These are phyloP conservation scores for Pampusana beccarii DNA, from an alignment of 2,113 vertebrate species.

Conservation along the genomic window DNA sequence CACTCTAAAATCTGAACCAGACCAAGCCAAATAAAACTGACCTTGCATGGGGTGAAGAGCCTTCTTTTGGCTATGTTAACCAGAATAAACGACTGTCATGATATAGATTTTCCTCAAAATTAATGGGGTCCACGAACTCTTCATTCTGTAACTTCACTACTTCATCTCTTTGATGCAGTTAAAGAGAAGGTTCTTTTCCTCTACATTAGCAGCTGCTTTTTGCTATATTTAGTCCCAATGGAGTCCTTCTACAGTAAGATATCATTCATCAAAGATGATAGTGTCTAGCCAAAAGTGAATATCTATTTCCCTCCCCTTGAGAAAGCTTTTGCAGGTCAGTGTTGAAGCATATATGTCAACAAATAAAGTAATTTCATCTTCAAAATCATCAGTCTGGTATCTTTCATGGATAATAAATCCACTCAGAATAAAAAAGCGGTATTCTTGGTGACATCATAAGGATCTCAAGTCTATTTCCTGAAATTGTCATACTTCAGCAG, in stretches of 20 bases:
- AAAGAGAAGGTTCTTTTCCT: neutral
- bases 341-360: neutral
- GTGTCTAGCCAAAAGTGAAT: neutral
- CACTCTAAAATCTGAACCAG: neutral
- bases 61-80: neutral
- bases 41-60: neutral
- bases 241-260: neutral
- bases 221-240: neutral
- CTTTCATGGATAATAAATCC: neutral
- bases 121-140: neutral
- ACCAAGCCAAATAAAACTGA: neutral
- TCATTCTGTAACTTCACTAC: neutral
- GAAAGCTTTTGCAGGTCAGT: neutral
- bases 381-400: neutral
- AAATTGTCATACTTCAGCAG: neutral
- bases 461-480: neutral
- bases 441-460: neutral
- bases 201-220: neutral
- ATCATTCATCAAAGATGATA: neutral
- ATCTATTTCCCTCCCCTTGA: neutral
- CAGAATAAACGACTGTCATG: neutral
- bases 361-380: neutral
- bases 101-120: neutral
- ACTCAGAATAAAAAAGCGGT: neutral
- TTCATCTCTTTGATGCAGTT: neutral